phyloP scores from a whole-genome alignment of 37 sponge, comb jelly and placozoan genomes.

The Axinella damicornis region DNA sequence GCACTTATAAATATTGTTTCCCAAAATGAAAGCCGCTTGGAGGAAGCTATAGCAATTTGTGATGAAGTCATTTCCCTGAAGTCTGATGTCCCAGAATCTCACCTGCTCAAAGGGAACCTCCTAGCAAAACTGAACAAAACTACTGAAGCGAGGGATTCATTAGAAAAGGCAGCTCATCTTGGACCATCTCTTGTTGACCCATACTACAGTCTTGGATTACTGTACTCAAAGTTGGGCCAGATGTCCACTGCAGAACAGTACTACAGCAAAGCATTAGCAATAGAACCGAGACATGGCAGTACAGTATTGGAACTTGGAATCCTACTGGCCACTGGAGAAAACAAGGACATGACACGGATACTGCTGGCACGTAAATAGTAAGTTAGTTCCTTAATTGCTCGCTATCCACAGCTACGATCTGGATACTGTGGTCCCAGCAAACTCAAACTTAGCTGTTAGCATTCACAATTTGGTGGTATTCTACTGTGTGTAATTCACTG shows the following conservation, averaged over 20 bases:
- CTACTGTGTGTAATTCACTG: no score
- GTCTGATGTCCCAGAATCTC: constrained; percentile 44
- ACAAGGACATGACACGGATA: not conserved
- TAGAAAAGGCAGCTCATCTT: constrained; percentile 15
- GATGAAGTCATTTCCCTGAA: constrained; percentile 63
- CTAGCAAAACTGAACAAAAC: constrained; percentile 69
- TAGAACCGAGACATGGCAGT: not conserved
- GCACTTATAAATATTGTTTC: constrained; percentile 1
- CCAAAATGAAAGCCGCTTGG: constrained; percentile 24
- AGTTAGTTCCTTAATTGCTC: no score
- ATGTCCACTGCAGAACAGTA: constrained; percentile 21
- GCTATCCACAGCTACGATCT: no score
- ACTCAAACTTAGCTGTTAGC: no score
- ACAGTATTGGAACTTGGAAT: constrained; percentile 13
- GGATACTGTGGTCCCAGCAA: no score
- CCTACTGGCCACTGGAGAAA: not conserved
- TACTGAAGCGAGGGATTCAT: constrained; percentile 19
- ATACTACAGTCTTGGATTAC: constrained; percentile 39
- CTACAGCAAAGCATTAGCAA: constrained; percentile 31
- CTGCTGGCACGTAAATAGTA: constrained; percentile 22
- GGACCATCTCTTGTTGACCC: constrained; percentile 40
- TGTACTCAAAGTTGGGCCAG: constrained; percentile 23
- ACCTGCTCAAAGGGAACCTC: constrained; percentile 46
- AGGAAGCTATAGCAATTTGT: constrained; percentile 73
- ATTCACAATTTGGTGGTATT: no score